Base-by-base conservation (phyloP, 2,888 invertebrate genomes). In the Drosophila prolongata region DNA sequence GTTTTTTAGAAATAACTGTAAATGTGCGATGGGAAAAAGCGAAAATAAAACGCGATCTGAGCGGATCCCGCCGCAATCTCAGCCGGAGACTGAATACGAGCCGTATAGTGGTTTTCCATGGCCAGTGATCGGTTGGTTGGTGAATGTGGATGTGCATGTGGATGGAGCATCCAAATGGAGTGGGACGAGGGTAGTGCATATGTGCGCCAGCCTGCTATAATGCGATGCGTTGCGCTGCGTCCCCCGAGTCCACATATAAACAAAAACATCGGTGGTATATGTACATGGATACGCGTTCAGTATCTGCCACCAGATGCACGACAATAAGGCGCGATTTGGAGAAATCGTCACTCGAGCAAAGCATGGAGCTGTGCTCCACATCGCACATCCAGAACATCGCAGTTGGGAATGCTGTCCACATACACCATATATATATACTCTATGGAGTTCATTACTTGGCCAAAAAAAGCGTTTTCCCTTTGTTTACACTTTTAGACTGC, bases 1-100 rank as follows among this genome's bases (percentile, higher is more conserved):
- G 88, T 87, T 89, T 89, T 86, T 88, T 89, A 86, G 85, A 90
- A 89, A 90, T 79, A 80, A 90, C 90, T 89, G 89, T 89, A 90
- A 90, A 89, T 75, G 78, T 70, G 76, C 79, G 79, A 87, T 84
- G 79, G 79, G 73, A 81, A 59, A 84, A 86, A 67, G 68, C 80
- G 64, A 86, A 83, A 88, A 83, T 82, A 77, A 83, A 85, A 82
- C 72, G 86, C 72, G 49, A 62, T 49, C 49, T 35, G 42, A 53
- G 24, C 61, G 30, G 38, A 66, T 30, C 67, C 54, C 72, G 52
- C 50, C 37, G 35, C 42, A 46, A 19, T 54, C 47, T 27, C 42
- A 44, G 61, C 52, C 72, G 62, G 46, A 70, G 70, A 84, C 87
- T 75, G 81, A 76, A 62, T 34, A 62, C 62, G 89, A 89, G 75